Evolutionary conservation across 2,888 invertebrate species (phyloP), one percentile per base, ranked within the genome.

Genomic region (Troilus luridus): DNA sequence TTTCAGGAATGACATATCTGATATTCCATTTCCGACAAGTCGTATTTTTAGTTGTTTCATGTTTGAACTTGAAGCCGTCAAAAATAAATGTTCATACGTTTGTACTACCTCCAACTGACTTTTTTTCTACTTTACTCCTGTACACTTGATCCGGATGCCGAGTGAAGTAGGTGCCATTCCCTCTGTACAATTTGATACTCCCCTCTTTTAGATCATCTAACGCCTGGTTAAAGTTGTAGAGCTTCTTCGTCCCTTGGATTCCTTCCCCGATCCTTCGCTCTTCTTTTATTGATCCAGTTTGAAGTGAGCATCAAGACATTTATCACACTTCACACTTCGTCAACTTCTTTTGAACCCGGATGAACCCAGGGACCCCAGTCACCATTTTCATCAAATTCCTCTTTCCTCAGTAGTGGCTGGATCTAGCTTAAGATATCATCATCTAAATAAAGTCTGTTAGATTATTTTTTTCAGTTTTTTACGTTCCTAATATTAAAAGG

Each of bases 311-410:
- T 17, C 27, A 41, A 77, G 41, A 77, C 72, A 27, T 77, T 77
- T 10, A 77, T 77, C 72, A 77, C 72, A 41, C 24, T 77, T 41
- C 72, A 77, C 72, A 77, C 72, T 77, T 77, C 17, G 41, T 77
- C 9, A 77, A 27, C 27, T 72, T 72, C 27, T 5, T 27, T 27
- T 67, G 14, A 5, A 67, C 24, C 67, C 3, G 6, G 27, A 27
- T 11, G 67, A 11, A 12, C 24, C 6, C 0, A 67, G 67, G 27
- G 64, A n/a, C 1, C 64, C n/a, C 64, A n/a, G 24, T 19, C 24
- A 67, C 67, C 67, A 27, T 67, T 14, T 8, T 5, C 67, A 7
- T 67, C 11, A 6, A 0, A 27, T 67, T 59, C 12, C 59, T 59
- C 59, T 59, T 59, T 59, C 10, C 59, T 59, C 14, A 6, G 12